These are phyloP conservation scores for Erannis defoliaria DNA, from an alignment of 2,888 invertebrate species.

Conservation along the genomic window DNA sequence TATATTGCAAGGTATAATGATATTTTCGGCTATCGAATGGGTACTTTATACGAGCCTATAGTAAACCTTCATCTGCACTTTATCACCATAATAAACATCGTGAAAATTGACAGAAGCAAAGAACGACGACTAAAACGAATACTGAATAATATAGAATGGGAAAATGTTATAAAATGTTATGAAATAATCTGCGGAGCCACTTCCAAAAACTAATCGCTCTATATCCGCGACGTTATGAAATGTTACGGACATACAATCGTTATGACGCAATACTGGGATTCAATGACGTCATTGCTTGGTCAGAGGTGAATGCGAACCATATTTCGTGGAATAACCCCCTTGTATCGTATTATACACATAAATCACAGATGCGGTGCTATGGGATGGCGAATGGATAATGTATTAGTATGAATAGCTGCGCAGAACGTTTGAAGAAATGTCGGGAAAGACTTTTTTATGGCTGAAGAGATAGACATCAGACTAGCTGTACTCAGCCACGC, in stretches of 20 bases:
- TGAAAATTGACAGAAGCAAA: too few species aligned
- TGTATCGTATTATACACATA: constrained; percentile 20
- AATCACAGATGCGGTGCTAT: constrained; percentile 13
- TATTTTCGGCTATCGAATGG: too few species aligned
- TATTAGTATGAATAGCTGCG: neutral
- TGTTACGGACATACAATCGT: constrained; percentile 61
- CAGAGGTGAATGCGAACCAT: constrained; percentile 36
- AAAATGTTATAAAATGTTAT: too few species aligned
- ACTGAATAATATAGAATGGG: too few species aligned
- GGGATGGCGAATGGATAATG: neutral
- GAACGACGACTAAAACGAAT: too few species aligned
- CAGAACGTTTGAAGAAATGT: neutral
- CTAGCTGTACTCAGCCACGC: too few species aligned
- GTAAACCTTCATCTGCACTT: too few species aligned
- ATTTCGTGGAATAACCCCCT: constrained; percentile 26
- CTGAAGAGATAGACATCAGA: too few species aligned
- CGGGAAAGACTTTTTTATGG: neutral
- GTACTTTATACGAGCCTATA: too few species aligned
- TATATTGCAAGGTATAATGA: too few species aligned
- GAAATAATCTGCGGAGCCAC: neutral
- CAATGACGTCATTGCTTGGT: constrained; percentile 65
- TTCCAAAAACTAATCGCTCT: constrained; percentile 47
- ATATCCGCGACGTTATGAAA: constrained; percentile 65
- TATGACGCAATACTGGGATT: constrained; percentile 69
- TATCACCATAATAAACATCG: too few species aligned